phyloP scores from a whole-genome alignment of 2,113 vertebrate genomes.

The Oenanthe oenanthe region DNA sequence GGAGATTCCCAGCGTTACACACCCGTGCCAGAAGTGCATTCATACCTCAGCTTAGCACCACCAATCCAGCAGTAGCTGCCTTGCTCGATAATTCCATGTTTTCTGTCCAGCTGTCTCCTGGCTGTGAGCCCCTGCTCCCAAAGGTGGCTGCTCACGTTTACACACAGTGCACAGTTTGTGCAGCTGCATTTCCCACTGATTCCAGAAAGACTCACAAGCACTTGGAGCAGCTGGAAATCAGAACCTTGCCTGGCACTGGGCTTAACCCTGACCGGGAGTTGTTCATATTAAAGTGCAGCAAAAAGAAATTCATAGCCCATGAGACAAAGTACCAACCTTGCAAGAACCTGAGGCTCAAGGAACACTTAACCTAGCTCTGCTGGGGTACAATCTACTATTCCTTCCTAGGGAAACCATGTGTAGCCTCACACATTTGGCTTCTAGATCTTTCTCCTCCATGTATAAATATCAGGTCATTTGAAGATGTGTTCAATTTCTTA shows the following conservation, averaged over 20 bases:
- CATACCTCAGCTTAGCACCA: neutral
- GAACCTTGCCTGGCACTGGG: neutral
- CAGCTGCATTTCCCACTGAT: neutral
- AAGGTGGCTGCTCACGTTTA: accelerated
- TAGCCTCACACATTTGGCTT: neutral
- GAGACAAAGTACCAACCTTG: neutral
- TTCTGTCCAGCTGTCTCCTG: neutral
- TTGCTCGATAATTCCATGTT: accelerated
- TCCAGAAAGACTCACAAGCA: neutral
- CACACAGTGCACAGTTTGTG: neutral
- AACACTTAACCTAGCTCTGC: neutral
- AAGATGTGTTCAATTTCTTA: neutral
- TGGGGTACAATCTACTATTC: neutral
- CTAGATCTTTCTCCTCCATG: neutral
- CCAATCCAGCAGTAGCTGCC: neutral
- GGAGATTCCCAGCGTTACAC: accelerated
- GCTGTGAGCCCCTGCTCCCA: neutral
- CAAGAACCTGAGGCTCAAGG: accelerated
- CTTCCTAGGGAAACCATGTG: neutral
- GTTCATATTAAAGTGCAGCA: neutral
- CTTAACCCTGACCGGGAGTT: neutral
- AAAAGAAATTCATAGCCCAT: neutral
- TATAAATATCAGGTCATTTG: neutral
- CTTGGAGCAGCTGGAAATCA: neutral
- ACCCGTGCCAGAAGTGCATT: neutral